Percentiles rank a stretch among this genome's conserved stretches.
phyloP scores from a whole-genome alignment of 2,888 invertebrate species.

The Cheilosia vulpina region DNA sequence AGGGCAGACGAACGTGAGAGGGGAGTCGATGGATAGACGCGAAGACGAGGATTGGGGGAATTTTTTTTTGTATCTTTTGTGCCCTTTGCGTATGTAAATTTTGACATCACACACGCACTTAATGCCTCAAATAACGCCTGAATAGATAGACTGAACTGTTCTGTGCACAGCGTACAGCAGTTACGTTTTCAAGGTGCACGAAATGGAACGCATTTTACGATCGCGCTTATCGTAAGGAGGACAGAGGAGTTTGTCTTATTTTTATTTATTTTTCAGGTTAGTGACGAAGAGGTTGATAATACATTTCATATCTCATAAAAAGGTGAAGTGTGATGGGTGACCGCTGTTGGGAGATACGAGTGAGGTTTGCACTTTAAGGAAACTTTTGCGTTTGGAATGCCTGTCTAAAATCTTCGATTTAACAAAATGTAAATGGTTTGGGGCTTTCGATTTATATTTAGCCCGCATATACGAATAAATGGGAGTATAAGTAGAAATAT shows the following conservation, averaged over 20 bases:
- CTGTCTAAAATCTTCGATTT: no score
- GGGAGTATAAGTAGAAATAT: no score
- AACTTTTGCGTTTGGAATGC: neutral
- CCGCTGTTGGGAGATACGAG: slow-evolving; percentile 4
- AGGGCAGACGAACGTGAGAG: slow-evolving; percentile 49
- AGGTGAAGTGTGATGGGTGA: slow-evolving; percentile 51
- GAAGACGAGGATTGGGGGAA: slow-evolving; percentile 29
- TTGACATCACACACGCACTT: slow-evolving; percentile 78
- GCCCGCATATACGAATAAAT: no score
- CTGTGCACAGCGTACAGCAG: slow-evolving; percentile 47
- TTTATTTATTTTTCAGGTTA: neutral
- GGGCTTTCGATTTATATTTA: no score
- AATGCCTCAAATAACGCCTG: slow-evolving; percentile 73
- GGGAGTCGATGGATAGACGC: slow-evolving; percentile 17
- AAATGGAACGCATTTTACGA: slow-evolving; percentile 68
- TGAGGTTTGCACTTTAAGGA: neutral
- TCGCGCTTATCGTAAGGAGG: slow-evolving; percentile 37
- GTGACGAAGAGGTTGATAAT: slow-evolving; percentile 51
- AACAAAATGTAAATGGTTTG: no score
- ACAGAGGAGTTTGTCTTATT: neutral
- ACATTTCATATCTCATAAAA: slow-evolving; percentile 69
- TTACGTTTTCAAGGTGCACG: slow-evolving; percentile 63
- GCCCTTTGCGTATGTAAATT: slow-evolving; percentile 77
- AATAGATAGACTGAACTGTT: slow-evolving; percentile 53
- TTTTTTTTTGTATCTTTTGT: slow-evolving; percentile 37